These are phyloP conservation scores for Bubo scandiacus DNA, from an alignment of 2,113 vertebrate genomes.

Conservation along the genomic window DNA sequence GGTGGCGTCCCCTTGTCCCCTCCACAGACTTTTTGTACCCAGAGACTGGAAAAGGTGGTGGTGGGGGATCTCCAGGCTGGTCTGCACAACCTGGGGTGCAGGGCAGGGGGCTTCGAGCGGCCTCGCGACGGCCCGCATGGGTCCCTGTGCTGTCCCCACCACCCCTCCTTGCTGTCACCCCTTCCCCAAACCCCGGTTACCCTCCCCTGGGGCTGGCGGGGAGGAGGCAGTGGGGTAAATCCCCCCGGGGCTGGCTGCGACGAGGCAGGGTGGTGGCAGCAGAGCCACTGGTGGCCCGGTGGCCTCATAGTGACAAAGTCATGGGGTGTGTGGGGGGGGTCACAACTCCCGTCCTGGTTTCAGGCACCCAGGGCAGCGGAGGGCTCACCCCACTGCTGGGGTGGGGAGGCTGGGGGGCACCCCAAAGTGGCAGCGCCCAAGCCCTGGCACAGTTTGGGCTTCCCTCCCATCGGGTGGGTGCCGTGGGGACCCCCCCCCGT, in stretches of 20 bases:
- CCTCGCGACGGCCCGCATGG: background rate
- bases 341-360: background rate
- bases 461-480: background rate
- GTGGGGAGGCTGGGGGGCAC: background rate
- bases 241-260: background rate
- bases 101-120: background rate
- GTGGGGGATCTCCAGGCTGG: background rate
- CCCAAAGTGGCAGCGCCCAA: background rate
- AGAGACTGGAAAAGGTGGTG: background rate
- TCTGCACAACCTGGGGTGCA: background rate
- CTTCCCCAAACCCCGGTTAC: background rate
- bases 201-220: background rate
- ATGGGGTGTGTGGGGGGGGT: background rate
- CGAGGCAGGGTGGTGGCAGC: background rate
- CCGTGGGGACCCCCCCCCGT: background rate
- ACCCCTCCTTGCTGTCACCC: background rate
- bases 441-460: background rate
- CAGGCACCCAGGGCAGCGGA: background rate
- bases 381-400: background rate
- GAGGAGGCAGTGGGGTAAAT: background rate
- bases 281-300: background rate
- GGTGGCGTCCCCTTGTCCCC: background rate
- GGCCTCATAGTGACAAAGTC: background rate
- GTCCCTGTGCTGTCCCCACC: background rate
- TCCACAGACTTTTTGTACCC: background rate